Evolutionary conservation across 2,113 vertebrate species (phyloP).

Genomic region (Grammatotria lemairii): DNA sequence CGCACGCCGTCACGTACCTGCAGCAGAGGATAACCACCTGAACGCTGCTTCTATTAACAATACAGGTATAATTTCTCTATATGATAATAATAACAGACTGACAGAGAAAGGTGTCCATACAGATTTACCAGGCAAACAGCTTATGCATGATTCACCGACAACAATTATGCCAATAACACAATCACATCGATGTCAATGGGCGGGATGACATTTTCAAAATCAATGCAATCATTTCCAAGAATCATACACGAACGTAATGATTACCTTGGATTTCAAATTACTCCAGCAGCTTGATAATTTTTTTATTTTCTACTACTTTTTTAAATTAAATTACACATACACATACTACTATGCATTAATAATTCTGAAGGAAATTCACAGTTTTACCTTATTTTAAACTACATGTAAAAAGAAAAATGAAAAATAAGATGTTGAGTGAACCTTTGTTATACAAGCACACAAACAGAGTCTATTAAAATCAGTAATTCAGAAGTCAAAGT

Average conservation of each 20-base stretch:
- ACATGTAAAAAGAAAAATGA: neutral
- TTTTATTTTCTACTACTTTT: neutral
- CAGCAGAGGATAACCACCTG: neutral
- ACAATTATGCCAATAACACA: neutral
- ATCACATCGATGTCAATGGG: neutral
- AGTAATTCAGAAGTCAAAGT: neutral
- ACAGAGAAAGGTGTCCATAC: neutral
- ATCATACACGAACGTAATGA: neutral
- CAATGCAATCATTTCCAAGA: neutral
- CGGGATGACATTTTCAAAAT: neutral
- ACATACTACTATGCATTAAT: neutral
- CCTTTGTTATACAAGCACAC: neutral
- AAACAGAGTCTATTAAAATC: neutral
- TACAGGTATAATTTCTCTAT: neutral
- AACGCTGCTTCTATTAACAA: neutral
- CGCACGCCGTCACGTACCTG: conserved; percentile 92
- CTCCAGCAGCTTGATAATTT: neutral
- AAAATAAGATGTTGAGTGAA: neutral
- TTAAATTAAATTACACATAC: neutral
- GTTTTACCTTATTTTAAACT: neutral
- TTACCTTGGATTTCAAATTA: neutral
- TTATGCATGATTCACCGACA: neutral
- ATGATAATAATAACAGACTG: neutral
- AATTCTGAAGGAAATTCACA: neutral
- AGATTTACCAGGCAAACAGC: neutral